These are phyloP conservation scores for Venustaconcha ellipsiformis DNA, from an alignment of 1,140 invertebrate genomes.

Conservation along the genomic window DNA sequence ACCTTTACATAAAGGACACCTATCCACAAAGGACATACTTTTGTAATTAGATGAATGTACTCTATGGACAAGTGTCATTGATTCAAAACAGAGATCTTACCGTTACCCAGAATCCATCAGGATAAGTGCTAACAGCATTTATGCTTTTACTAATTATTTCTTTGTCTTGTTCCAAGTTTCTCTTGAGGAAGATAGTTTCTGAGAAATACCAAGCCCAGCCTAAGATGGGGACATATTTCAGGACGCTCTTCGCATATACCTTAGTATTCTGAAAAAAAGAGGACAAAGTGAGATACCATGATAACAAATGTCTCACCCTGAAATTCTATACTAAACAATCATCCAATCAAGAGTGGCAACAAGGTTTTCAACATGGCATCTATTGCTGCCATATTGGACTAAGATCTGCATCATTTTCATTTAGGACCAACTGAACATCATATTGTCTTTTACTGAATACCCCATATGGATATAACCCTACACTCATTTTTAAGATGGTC, in stretches of 20 bases:
- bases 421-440: no score
- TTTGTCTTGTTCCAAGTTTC: constrained; percentile 91
- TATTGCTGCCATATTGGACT: no score
- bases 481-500: no score
- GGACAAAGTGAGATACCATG: not conserved
- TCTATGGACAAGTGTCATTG: no score
- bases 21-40: not conserved
- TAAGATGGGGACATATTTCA: constrained; percentile 91
- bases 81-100: constrained; percentile 41
- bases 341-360: no score
- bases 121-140: constrained; percentile 84
- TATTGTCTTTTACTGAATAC: no score
- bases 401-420: no score
- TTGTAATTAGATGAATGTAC: not conserved
- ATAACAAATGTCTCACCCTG: not conserved
- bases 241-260: constrained; percentile 93
- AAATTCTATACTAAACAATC: not conserved
- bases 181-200: constrained; percentile 92
- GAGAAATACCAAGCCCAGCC: constrained; percentile 97
- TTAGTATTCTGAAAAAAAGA: constrained; percentile 85
- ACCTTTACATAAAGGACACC: no score
- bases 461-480: no score
- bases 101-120: constrained; percentile 62
- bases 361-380: no score
- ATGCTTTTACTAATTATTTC: constrained; percentile 84